Base-by-base conservation (phyloP, 2,113 vertebrate species). In the Channa maculata region DNA sequence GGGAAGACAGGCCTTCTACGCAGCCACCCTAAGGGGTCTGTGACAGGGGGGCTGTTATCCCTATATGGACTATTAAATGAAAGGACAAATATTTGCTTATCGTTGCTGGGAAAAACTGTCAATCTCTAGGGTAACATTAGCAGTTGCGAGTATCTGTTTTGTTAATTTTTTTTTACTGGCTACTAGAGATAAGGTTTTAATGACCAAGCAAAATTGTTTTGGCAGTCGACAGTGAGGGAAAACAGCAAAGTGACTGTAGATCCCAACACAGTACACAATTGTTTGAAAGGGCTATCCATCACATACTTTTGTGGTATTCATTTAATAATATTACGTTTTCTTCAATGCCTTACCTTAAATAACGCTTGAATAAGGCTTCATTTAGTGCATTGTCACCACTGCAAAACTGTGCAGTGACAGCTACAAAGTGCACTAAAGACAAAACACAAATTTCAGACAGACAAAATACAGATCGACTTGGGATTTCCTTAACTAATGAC, bases 21-120 rank as follows among this genome's bases (percentile, higher is more conserved):
- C 64, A 45, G 71, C 6, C 65, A 84, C 66, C 59, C 24, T 10
- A 3, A 39, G 53, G 58, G 65, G 65, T 87, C 76, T 71, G n/a
- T 69, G 74, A 85, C 72, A 77, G 71, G 73, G 67, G 86, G 65
- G 80, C 78, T 82, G 73, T 87, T 90, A 41, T 62, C 81, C 88
- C 75, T 87, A 84, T 58, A 69, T 51, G 62, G 67, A 75, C 60
- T 77, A 68, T 71, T 59, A 50, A 65, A 55, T 73, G 55, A 73
- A 68, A 65, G 64, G 80, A 72, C 65, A 84, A 86, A 87, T 90
- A 88, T 88, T 89, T 92, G 73, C 87, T 92, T 91, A 91, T 91
- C 79, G 66, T 72, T 61, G 67, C 58, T 76, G 41, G 75, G 81
- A 68, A 71, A 71, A 65, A 69, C 76, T 79, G 55, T 80, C 65